Conservation (phyloP, 2,888 invertebrate genomes). For the Zeuzera pyrina region DNA sequence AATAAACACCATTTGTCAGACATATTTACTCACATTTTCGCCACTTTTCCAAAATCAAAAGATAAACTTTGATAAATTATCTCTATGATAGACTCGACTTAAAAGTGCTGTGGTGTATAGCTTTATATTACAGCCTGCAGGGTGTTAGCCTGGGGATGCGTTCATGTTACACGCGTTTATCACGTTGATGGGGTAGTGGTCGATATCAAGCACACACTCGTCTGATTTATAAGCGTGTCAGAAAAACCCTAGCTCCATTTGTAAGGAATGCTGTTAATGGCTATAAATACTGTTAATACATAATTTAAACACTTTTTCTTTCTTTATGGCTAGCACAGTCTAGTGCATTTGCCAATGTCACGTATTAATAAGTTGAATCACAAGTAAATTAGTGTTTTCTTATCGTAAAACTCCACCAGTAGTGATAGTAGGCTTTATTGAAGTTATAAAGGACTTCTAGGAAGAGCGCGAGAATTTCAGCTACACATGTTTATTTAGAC, state of each 20-base stretch:
- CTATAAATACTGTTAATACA: too few relatives aligned
- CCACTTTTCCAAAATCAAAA: constrained; percentile 30
- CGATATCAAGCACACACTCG: constrained; percentile 32
- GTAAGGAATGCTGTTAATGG: constrained; percentile 33
- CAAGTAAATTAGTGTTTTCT: too few relatives aligned
- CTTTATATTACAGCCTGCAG: constrained; percentile 24
- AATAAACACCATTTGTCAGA: too few relatives aligned
- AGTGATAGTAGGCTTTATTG: too few relatives aligned
- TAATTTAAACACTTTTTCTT: too few relatives aligned
- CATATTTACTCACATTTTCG: constrained; percentile 21
- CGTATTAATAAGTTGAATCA: too few relatives aligned
- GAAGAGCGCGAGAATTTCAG: too few relatives aligned
- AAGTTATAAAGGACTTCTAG: too few relatives aligned
- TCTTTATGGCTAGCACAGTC: too few relatives aligned
- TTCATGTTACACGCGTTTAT: constrained; percentile 53
- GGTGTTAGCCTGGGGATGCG: constrained; percentile 27
- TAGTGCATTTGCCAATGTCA: too few relatives aligned
- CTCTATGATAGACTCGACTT: constrained; percentile 40
- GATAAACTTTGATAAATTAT: constrained; percentile 64
- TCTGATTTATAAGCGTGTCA: constrained; percentile 52
- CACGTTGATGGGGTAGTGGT: constrained; percentile 45
- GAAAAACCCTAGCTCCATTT: constrained; percentile 43
- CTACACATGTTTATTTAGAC: too few relatives aligned
- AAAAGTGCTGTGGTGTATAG: constrained; percentile 32
- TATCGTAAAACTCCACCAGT: too few relatives aligned